Base-by-base conservation (phyloP, 2,888 invertebrate genomes). In the Athalia cordata region DNA sequence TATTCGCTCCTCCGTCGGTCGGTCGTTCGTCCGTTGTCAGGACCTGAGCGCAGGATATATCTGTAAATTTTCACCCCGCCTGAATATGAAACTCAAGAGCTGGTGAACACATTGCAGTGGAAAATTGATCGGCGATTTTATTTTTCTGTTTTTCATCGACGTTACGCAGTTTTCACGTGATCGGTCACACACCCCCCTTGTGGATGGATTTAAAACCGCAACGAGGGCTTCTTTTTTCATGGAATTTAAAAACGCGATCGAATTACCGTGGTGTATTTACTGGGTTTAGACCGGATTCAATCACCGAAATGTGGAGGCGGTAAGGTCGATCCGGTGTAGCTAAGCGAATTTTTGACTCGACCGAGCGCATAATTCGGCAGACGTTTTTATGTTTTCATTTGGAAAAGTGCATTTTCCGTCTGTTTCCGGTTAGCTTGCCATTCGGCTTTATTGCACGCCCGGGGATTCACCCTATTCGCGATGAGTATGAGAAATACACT, bases 361-460 rank as follows among this genome's bases (percentile, higher is more conserved):
- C 50, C 81, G 77, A 83, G 84, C 82, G 70, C 76, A 77, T 83
- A 83, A 85, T 85, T 81, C 79, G 67, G 74, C 79, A 80, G 78
- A 80, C 66, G 83, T 81, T 80, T 84, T 85, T 81, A 83, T 81
- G 84, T 83, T 83, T 85, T 85, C 85, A 85, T 85, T 85, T 85
- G 79, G 84, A 79, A 83, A 83, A 85, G 85, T 85, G 84, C 84
- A 82, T 65, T 49, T 52, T 70, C 68, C 62, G 50, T 43, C 49
- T 49, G 66, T 80, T 80, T 79, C 81, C 81, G 77, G 79, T 64
- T 79, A 76, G 76, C 66, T 76, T 78, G 67, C 49, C 57, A 67
- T 78, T 55, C 47, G 55, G 15, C 57, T 77, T 76, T 66, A 78
- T 77, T 78, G 59, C 45, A 64, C 7, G 7, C 64, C 3, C 15